Evolutionary conservation across 2,888 invertebrate genomes (phyloP).

Genomic region (Sympetrum striolatum): DNA sequence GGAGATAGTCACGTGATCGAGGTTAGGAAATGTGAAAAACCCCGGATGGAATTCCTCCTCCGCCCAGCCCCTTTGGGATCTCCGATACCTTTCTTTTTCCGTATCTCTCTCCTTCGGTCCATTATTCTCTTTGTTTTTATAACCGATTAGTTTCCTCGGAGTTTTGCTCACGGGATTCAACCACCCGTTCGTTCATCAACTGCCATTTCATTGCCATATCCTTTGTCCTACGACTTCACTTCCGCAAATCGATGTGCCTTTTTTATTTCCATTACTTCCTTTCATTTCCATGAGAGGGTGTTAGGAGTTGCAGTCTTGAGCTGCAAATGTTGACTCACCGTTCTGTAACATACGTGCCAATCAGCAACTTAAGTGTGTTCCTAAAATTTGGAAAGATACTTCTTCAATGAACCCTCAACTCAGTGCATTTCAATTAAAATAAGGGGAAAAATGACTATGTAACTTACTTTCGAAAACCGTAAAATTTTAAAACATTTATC

Average conservation of each 20-base stretch:
- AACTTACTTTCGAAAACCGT: too few relatives aligned
- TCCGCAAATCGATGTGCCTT: neutral
- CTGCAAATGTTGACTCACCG: neutral
- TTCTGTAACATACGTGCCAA: too few relatives aligned
- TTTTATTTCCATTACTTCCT: neutral
- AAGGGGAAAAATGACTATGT: too few relatives aligned
- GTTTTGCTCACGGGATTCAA: neutral
- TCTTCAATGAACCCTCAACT: too few relatives aligned
- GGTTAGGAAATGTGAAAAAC: neutral
- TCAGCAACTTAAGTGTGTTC: too few relatives aligned
- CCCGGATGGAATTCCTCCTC: neutral
- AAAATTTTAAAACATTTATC: too few relatives aligned
- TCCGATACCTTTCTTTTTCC: neutral
- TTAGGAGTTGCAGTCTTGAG: neutral
- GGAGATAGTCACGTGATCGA: neutral
- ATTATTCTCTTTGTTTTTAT: neutral
- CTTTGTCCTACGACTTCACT: neutral
- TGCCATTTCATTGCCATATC: neutral
- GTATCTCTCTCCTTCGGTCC: neutral
- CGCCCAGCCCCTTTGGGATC: neutral
- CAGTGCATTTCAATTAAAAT: too few relatives aligned
- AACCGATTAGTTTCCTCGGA: neutral
- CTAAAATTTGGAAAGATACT: too few relatives aligned
- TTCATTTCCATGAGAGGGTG: neutral
- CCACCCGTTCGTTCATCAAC: neutral